Base-by-base conservation (phyloP, 2,888 invertebrate species). In the Coenonympha glycerion region DNA sequence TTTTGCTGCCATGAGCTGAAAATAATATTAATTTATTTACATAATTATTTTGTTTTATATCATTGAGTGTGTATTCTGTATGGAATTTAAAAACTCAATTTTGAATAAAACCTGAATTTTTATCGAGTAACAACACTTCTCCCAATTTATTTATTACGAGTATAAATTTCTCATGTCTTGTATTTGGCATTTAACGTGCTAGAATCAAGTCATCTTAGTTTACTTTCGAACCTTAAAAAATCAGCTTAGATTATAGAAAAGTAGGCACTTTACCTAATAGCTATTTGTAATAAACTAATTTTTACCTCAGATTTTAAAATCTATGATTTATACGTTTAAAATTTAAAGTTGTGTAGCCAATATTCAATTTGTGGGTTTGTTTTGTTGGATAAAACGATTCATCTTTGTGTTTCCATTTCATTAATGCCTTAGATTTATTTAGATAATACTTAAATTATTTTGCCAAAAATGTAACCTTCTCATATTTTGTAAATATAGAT, bases 371-470 rank as follows among this genome's bases (percentile, higher is more conserved):
- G 19, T 13, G 13, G 6, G 28, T 37, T 37, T 41, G 41, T 49
- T 37, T 49, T 36, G 24, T 56, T 49, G 30, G 47, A 26, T 42
- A 42, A 9, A 44, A 47, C 28, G 24, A n/a, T n/a, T 49, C 37
- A 45, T 41, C 51, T 42, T 53, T 47, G 49, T 42, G 55, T 54
- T 24, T 49, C 39, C 56, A 56, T 52, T 62, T 65, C 62, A 59
- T 58, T 63, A 61, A 68, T 66, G 63, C 59, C 58, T 64, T 67
- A 66, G 64, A 64, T 67, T 59, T 61, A 68, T 62, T 65, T 73
- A 73, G 68, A 54, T 65, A 18, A 58, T 66, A 66, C 68, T 73
- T 81, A 82, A 84, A 78, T 84, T 84, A 83, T 83, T 83, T 82
- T 78, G 76, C 79, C 78, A 84, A 81, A 82, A 80, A 76, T 73